A percentile compares a stretch with the other conserved stretches of the same genome.
Conservation (phyloP, 2,888 invertebrate genomes). For the Trimorus sp. region DNA sequence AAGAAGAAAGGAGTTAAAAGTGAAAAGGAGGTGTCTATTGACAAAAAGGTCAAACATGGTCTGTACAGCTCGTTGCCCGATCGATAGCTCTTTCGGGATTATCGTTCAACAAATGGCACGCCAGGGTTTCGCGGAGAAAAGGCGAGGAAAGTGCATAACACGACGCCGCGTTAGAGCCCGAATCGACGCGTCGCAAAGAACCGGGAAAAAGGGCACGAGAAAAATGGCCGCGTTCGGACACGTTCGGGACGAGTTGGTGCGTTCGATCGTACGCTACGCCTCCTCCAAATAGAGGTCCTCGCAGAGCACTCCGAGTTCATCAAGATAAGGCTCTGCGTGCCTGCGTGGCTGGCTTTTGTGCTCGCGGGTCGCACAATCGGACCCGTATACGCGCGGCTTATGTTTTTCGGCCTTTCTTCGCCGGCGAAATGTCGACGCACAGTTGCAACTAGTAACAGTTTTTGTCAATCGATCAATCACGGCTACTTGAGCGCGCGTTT, state of each 20-base stretch:
- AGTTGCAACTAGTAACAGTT: constrained; percentile 36
- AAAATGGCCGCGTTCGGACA: constrained; percentile 69
- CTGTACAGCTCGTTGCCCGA: constrained; percentile 41
- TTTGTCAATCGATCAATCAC: constrained; percentile 37
- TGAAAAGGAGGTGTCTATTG: constrained; percentile 59
- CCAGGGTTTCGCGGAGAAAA: constrained; percentile 69
- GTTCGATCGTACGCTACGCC: constrained; percentile 65
- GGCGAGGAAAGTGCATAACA: constrained; percentile 64
- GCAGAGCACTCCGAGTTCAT: constrained; percentile 78
- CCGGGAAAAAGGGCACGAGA: constrained; percentile 3
- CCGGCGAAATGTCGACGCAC: constrained; percentile 32
- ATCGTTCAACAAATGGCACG: constrained; percentile 71
- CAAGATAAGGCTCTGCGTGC: constrained; percentile 74
- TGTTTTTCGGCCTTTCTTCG: constrained; percentile 53
- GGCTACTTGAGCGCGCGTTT: background rate
- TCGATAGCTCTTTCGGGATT: constrained; percentile 68
- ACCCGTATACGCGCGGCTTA: constrained; percentile 50
- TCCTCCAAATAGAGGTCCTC: constrained; percentile 76
- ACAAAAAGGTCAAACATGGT: constrained; percentile 64
- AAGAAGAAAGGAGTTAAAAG: constrained; percentile 59
- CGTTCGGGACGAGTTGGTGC: background rate
- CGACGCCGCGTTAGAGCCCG: constrained; percentile 72
- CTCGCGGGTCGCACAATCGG: constrained; percentile 56
- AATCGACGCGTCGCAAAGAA: constrained; percentile 69
- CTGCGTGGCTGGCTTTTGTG: constrained; percentile 62